Evolutionary conservation across 2,797 vertebrate genomes (phyloP), one percentile per base, ranked within the genome.

Genomic region (Potorous gilbertii): DNA sequence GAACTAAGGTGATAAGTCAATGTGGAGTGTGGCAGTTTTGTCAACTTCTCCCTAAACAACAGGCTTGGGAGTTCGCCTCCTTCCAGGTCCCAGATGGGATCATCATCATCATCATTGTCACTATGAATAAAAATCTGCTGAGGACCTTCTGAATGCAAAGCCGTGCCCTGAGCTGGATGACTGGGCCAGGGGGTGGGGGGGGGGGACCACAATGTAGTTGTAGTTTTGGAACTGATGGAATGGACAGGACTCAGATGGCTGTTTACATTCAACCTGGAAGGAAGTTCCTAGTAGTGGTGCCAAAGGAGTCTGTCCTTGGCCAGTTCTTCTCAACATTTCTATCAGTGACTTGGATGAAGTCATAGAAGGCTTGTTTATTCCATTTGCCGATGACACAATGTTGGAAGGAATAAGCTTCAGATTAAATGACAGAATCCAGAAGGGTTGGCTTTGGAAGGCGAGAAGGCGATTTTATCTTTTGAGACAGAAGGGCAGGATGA

Each of bases 181-280:
- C 18, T 27, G 8, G 21, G 55, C 2, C 0, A 14, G 16, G 1
- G n/a, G 8, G 9, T 3, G 2, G 21, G 46, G 8, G 9, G 9
- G 2, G 21, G 46, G 10, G 74, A 46, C 8, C 9, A 46, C 74
- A 16, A 81, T 24, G 9, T 81, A 46, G 74, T 81, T 66, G 40
- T 46, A 31, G 9, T 16, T 74, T 74, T 40, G 66, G 18, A 74
- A 40, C 66, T 74, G 66, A 74, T 74, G 16, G 66, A 1, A 74
- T 74, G n/a, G 40, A 74, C n/a, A 9, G n/a, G 18, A 21, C n/a
- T 21, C n/a, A 2, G 18, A 74, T 40, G n/a, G 8, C 6, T 74
- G 34, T 74, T 74, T 74, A 74, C 40, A 18, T 74, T 74, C 66
- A 74, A 74, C 66, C 66, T 74, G 66, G n/a, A 46, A 18, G 74